phyloP scores from a whole-genome alignment of 2,888 invertebrate species.

The Aspidapion aeneum region DNA sequence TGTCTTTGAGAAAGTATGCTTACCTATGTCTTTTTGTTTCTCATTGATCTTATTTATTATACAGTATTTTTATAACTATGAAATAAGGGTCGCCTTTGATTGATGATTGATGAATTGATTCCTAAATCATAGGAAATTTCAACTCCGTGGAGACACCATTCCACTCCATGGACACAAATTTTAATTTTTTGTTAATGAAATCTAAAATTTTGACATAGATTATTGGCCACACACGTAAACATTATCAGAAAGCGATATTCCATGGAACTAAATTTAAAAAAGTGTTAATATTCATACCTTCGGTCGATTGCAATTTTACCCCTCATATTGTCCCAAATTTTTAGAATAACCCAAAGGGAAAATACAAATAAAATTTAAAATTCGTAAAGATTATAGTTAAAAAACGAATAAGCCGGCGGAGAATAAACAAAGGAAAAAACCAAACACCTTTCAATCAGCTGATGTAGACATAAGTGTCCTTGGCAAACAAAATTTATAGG shows the following conservation, averaged over 20 bases:
- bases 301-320: not conserved
- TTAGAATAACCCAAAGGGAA: not conserved
- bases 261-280: not conserved
- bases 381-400: too few species aligned
- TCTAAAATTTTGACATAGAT: not conserved
- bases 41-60: not conserved
- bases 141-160: not conserved
- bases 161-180: not conserved
- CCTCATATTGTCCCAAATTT: not conserved
- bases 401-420: too few species aligned
- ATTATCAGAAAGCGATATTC: not conserved
- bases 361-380: too few species aligned
- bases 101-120: too few species aligned
- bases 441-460: too few species aligned
- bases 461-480: too few species aligned
- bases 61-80: not conserved
- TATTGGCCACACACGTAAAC: not conserved
- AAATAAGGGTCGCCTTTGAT: not conserved
- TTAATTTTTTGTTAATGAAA: not conserved
- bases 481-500: too few species aligned
- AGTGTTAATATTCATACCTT: not conserved
- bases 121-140: not conserved
- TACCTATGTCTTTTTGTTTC: not conserved
- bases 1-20: not conserved
- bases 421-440: too few species aligned